A percentile compares a stretch with the other conserved stretches of the same genome.
phyloP scores from a whole-genome alignment of 2,113 vertebrate genomes.

The Panthera leo region DNA sequence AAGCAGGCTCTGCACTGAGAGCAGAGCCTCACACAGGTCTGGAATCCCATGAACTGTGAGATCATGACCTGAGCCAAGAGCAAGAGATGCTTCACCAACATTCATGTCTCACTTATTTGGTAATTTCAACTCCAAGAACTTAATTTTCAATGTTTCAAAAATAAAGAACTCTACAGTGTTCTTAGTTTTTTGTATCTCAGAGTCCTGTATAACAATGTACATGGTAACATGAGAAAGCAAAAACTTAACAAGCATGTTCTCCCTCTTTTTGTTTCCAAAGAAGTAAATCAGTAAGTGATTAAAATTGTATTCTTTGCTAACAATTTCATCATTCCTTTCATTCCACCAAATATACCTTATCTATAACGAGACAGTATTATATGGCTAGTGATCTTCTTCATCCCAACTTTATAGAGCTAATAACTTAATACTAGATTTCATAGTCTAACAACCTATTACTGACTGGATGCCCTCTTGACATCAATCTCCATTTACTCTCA shows the following conservation, averaged over 20 bases:
- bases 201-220: neutral
- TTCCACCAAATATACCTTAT: neutral
- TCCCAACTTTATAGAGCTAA: neutral
- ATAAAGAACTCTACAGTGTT: neutral
- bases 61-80: too few species aligned
- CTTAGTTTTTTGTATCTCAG: neutral
- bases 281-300: neutral
- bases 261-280: neutral
- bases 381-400: neutral
- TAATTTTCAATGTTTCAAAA: neutral
- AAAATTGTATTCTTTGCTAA: neutral
- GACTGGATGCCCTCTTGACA: neutral
- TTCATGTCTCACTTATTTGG: neutral
- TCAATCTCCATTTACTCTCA: neutral
- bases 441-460: neutral
- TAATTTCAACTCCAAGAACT: neutral
- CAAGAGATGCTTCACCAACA: too few species aligned
- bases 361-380: neutral
- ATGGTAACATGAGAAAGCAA: neutral
- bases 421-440: neutral
- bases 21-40: too few species aligned
- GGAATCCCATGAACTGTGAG: too few species aligned
- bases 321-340: neutral
- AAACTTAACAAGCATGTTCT: neutral
- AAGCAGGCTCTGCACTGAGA: too few species aligned